Evolutionary conservation across 2,888 invertebrate genomes (phyloP).

Genomic region (Keiferia lycopersicella): DNA sequence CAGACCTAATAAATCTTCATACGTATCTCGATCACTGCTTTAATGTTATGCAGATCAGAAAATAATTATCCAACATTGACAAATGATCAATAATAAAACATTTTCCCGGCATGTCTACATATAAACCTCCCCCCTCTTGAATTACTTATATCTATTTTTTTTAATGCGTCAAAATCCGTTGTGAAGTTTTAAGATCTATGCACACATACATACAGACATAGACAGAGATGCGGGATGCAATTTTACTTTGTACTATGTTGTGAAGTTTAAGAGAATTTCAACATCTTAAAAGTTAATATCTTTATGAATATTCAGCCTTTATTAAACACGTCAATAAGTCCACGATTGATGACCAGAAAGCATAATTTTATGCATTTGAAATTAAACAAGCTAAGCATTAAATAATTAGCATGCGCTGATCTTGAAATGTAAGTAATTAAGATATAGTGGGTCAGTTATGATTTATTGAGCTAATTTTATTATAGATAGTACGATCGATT

Average conservation of each 20-base stretch:
- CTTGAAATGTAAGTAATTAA: slow-evolving; percentile 10
- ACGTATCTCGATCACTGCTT: background rate
- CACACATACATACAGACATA: no score
- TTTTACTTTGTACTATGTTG: background rate
- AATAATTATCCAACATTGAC: background rate
- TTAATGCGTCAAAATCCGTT: no score
- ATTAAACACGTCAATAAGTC: slow-evolving; percentile 18
- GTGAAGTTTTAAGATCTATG: no score
- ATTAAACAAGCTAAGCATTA: slow-evolving; percentile 12
- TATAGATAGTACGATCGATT: background rate
- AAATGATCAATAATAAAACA: slow-evolving; percentile 3
- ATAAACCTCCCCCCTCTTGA: no score
- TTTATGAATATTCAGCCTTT: slow-evolving; percentile 16
- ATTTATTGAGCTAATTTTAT: background rate
- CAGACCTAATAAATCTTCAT: slow-evolving; percentile 3
- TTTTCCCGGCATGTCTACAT: no score
- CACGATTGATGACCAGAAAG: slow-evolving; percentile 24
- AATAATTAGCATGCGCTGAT: slow-evolving; percentile 14
- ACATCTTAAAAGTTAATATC: background rate
- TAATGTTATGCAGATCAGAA: slow-evolving; percentile 9
- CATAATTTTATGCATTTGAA: slow-evolving; percentile 21
- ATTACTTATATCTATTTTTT: no score
- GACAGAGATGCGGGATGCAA: no score
- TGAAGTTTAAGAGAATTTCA: no score
- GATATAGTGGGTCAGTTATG: slow-evolving; percentile 7